Base-by-base conservation (phyloP, 37 sponge, comb jelly and placozoan genomes). In the Eunapius fragilis region DNA sequence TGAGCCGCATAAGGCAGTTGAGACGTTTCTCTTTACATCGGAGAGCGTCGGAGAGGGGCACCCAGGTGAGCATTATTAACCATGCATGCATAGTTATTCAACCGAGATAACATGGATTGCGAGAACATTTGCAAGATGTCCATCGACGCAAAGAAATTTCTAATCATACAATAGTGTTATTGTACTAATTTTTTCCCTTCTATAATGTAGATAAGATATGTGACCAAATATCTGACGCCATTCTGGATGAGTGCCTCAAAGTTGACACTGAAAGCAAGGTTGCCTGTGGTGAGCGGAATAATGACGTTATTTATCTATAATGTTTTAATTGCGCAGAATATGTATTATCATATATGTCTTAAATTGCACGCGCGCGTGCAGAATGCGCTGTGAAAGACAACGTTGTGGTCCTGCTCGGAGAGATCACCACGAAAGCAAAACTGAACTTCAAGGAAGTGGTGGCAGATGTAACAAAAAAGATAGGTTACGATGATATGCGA, bases 11-110 rank as follows among this genome's bases (percentile, higher is more conserved):
- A 58, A 17, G 58, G 58, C 58, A 19, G 58, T n/a, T n/a, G n/a
- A 95, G 19, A 93, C 91, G 23, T 99, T 99, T 72, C 93, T 99
- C 19, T 97, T 99, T 82, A 97, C 97, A 7, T 97, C 98, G 38
- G 99, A 99, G 75, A 96, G 96, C n/a, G 99, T 99, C 0, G 99
- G 99, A 75, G 99, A 99, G 75, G 99, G 99, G 5, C 99, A 99
- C 71, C 93, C 99, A 48, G 98, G 98, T 93, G 47, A 72, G 88
- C n/a, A n/a, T n/a, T n/a, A n/a, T n/a, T n/a, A n/a, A n/a, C n/a
- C n/a, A n/a, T n/a, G n/a, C n/a, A n/a, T n/a, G n/a, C n/a, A n/a
- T n/a, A n/a, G n/a, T n/a, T n/a, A n/a, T n/a, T n/a, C n/a, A n/a
- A n/a, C n/a, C n/a, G n/a, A n/a, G n/a, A n/a, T n/a, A n/a, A n/a